Base-by-base conservation (phyloP, 2,888 invertebrate species). In the Amphipoea oculea region DNA sequence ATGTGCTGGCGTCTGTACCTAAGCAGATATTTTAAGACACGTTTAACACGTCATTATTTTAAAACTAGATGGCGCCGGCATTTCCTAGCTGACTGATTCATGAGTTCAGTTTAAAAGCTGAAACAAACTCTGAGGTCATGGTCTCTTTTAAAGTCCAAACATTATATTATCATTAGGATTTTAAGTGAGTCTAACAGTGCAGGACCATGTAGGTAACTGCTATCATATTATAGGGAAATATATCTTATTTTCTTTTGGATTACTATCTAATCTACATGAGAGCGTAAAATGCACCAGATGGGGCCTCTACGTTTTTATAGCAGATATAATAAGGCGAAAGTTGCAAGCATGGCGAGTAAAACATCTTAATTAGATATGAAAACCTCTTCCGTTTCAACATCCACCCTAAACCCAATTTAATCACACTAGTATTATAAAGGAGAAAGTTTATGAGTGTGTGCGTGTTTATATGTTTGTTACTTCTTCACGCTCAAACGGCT, bases 331-430 rank as follows among this genome's bases (percentile, higher is more conserved):
- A 57, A 54, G 45, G 14, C 29, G 70, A 54, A 40, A 73, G 4
- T 68, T 45, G 1, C n/a, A 48, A 83, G 40, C 73, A 54, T 65
- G n/a, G 73, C 73, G 29, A 73, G 67, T 51, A 51, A 82, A 80
- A 80, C 73, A 72, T 79, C 66, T 86, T 79, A 74, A 86, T 83
- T 76, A 80, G 57, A 74, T n/a, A 77, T 60, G n/a, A 69, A 72
- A 65, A 74, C 72, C 68, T 83, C 79, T 74, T 77, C 76, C 66
- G 57, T 84, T 69, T 70, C 75, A 87, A 79, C 76, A 73, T 76
- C 80, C 48, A 63, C 72, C 87, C n/a, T 75, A 72, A 86, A 73
- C 69, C 57, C 72, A 73, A 86, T 81, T 85, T 82, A 87, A 88
- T 36, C 36, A 36, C 36, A 36, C 36, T 36, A 36, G 3, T 3